Percentiles rank a stretch among this genome's conserved stretches.
Evolutionary conservation across 2,797 vertebrate genomes (phyloP).

Genomic region (Poecilia velifera): DNA sequence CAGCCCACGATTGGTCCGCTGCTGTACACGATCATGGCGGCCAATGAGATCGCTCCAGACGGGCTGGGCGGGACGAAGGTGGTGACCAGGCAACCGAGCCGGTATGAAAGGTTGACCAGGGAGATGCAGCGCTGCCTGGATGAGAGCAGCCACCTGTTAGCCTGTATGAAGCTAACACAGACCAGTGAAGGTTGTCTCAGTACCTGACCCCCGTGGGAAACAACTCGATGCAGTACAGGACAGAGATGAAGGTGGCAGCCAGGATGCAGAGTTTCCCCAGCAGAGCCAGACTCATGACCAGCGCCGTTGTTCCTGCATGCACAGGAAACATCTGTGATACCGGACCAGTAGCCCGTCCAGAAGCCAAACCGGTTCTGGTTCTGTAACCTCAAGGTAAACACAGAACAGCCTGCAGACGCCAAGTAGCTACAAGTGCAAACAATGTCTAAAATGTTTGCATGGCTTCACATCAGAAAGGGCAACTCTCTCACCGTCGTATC

Average conservation of each 20-base stretch:
- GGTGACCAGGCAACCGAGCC: conserved; percentile 74
- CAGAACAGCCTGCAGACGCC: background rate
- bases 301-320: conserved; percentile 44
- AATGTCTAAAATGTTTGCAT: background rate
- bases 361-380: background rate
- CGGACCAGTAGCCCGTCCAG: background rate
- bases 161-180: background rate
- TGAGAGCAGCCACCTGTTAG: background rate
- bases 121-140: conserved; percentile 78
- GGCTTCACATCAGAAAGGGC: background rate
- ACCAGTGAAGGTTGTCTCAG: background rate
- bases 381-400: background rate
- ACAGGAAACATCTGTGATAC: background rate
- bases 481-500: conserved; percentile 55
- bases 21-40: conserved; percentile 78
- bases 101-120: conserved; percentile 72
- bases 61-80: conserved; percentile 57
- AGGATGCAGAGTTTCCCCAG: conserved; percentile 81
- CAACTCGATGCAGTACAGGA: conserved; percentile 78
- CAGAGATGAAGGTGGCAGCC: conserved; percentile 67
- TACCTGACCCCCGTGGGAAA: conserved; percentile 81
- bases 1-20: conserved; percentile 75
- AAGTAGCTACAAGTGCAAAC: background rate
- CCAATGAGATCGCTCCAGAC: conserved; percentile 67
- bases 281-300: conserved; percentile 78